A percentile compares a stretch with the other conserved stretches of the same genome.
phyloP scores from a whole-genome alignment of 1,140 invertebrate species.

The Aethina tumida region DNA sequence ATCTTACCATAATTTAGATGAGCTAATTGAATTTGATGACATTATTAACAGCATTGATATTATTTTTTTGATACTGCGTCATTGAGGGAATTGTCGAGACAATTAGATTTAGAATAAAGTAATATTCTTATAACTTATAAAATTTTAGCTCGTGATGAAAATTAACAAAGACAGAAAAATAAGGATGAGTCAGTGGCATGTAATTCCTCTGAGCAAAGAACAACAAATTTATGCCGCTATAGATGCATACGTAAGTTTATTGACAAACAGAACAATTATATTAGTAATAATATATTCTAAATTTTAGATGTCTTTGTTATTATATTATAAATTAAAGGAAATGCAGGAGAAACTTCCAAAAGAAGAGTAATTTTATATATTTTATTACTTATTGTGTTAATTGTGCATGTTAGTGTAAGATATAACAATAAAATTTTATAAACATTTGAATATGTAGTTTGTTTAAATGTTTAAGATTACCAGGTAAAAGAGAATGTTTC shows the following conservation, averaged over 20 bases:
- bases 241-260: conserved; percentile 49
- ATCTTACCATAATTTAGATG: too few species aligned
- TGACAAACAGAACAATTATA: conserved; percentile 7
- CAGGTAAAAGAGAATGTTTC: too few species aligned
- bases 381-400: too few species aligned
- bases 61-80: background rate
- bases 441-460: too few species aligned
- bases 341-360: too few species aligned
- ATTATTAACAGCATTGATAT: background rate
- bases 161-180: conserved; percentile 47
- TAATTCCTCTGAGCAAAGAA: conserved; percentile 42
- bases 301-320: conserved; percentile 20
- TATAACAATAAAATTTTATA: too few species aligned
- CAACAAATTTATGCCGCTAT: conserved; percentile 53
- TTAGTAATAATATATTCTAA: conserved; percentile 5
- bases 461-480: too few species aligned
- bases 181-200: conserved; percentile 51
- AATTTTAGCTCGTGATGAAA: conserved; percentile 38
- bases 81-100: background rate
- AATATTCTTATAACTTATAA: conserved; percentile 13
- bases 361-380: too few species aligned
- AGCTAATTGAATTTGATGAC: conserved; percentile 6
- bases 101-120: conserved; percentile 5
- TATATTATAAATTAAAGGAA: conserved; percentile 18
- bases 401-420: too few species aligned